Evolutionary conservation across 1,140 invertebrate genomes (phyloP).

Genomic region (Drosophila subobscura): DNA sequence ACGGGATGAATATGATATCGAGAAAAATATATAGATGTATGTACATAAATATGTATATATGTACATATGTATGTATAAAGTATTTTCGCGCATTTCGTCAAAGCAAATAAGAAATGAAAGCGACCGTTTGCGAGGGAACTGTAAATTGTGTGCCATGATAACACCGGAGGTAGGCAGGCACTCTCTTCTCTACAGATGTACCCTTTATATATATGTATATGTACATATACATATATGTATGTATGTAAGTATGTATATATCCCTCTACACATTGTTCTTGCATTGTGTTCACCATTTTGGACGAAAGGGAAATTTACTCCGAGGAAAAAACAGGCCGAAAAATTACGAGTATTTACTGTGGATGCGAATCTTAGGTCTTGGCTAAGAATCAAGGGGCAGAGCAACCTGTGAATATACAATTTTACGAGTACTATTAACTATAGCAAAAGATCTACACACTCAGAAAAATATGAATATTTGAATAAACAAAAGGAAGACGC

Average conservation of each 20-base stretch:
- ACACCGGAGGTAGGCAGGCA: slow-evolving; percentile 25
- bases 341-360: slow-evolving; percentile 9
- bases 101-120: slow-evolving; percentile 39
- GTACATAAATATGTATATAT: slow-evolving; percentile 22
- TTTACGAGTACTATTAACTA: slow-evolving; percentile 16
- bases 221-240: slow-evolving; percentile 21
- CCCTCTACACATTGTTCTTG: slow-evolving; percentile 28
- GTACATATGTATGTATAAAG: slow-evolving; percentile 1
- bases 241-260: slow-evolving; percentile 27
- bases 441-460: background rate
- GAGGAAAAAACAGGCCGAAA: slow-evolving; percentile 22
- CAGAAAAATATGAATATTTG: slow-evolving; percentile 30
- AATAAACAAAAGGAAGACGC: slow-evolving; percentile 23
- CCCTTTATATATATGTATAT: slow-evolving; percentile 5
- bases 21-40: slow-evolving; percentile 11
- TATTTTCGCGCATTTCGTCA: slow-evolving; percentile 33
- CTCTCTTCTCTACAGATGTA: slow-evolving; percentile 14
- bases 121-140: slow-evolving; percentile 13
- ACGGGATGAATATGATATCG: no score
- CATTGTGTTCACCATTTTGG: slow-evolving; percentile 38
- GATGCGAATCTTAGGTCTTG: background rate
- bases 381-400: no score
- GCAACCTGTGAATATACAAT: slow-evolving; percentile 21
- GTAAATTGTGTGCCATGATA: slow-evolving; percentile 66
- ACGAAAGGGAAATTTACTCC: slow-evolving; percentile 32